Conservation (phyloP, 2,113 vertebrate species). For the Bostrychus sinensis region DNA sequence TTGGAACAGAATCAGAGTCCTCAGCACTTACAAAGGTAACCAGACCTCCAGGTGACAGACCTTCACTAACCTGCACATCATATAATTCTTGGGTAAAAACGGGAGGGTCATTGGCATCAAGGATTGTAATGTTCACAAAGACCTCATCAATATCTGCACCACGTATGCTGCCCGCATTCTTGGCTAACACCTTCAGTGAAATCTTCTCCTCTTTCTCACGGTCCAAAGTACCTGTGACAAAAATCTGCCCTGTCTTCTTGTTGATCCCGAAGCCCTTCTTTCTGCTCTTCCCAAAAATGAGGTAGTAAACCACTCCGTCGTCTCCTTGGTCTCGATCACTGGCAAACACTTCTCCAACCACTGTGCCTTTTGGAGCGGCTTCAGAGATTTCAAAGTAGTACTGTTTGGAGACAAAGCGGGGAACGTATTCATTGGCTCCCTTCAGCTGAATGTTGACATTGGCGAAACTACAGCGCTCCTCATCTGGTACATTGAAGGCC, state of each 20-base stretch:
- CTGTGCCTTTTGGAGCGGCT: conserved; percentile 87
- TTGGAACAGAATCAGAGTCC: conserved; percentile 95
- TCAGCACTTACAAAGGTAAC: conserved; percentile 95
- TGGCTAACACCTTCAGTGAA: conserved; percentile 91
- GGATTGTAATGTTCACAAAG: conserved; percentile 91
- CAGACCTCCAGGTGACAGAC: conserved; percentile 87
- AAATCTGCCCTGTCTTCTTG: conserved; percentile 89
- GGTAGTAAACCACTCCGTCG: conserved; percentile 93
- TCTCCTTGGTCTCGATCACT: conserved; percentile 94
- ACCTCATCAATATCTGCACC: conserved; percentile 97
- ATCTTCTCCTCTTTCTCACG: conserved; percentile 95
- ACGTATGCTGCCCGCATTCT: conserved; percentile 91
- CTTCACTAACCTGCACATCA: conserved; percentile 90
- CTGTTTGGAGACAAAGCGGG: conserved; percentile 95
- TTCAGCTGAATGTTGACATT: conserved; percentile 90
- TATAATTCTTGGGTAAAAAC: conserved; percentile 89
- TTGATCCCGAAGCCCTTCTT: conserved; percentile 93
- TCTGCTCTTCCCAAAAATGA: conserved; percentile 92
- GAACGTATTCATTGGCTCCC: conserved; percentile 97
- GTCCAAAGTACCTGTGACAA: conserved; percentile 89
- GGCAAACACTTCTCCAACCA: conserved; percentile 95
- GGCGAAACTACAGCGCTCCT: conserved; percentile 93
- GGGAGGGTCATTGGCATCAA: conserved; percentile 96
- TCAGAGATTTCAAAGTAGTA: conserved; percentile 98
- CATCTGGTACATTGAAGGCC: conserved; percentile 96